phyloP scores from a whole-genome alignment of 2,797 vertebrate species.

The Craterocephalus amniculus region DNA sequence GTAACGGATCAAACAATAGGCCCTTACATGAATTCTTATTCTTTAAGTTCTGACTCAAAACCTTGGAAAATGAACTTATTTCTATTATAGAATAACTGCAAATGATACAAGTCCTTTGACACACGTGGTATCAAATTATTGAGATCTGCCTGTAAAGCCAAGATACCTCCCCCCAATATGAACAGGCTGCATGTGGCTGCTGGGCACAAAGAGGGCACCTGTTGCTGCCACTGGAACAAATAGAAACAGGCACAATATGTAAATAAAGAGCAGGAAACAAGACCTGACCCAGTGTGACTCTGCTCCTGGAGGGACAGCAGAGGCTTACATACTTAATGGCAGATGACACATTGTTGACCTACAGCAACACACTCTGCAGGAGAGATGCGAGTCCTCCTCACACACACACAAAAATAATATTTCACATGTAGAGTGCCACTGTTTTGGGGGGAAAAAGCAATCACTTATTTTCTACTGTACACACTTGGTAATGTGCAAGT shows the following conservation, averaged over 20 bases:
- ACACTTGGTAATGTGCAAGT: conserved; percentile 6
- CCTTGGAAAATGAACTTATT: neutral
- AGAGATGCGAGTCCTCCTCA: conserved; percentile 15
- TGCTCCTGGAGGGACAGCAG: conserved; percentile 56
- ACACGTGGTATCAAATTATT: conserved; percentile 2
- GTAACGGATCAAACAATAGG: neutral
- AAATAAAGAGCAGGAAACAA: conserved; percentile 74
- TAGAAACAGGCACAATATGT: conserved; percentile 67
- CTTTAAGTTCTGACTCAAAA: neutral
- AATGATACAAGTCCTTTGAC: neutral
- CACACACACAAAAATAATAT: conserved; percentile 2
- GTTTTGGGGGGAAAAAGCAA: neutral
- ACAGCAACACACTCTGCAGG: conserved; percentile 49
- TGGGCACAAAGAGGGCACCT: conserved; percentile 44
- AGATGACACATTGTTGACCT: conserved; percentile 70
- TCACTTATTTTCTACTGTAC: neutral
- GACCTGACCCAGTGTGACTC: conserved; percentile 59
- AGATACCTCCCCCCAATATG: conserved; percentile 14
- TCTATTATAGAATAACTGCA: neutral
- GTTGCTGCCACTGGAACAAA: conserved; percentile 55
- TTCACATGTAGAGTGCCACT: conserved; percentile 7
- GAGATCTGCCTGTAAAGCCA: conserved; percentile 8
- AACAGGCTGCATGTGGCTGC: conserved; percentile 16
- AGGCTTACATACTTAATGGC: conserved; percentile 64
- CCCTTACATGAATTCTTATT: neutral